phyloP scores from a whole-genome alignment of 2,113 vertebrate genomes.

The Cnemophilus loriae region DNA sequence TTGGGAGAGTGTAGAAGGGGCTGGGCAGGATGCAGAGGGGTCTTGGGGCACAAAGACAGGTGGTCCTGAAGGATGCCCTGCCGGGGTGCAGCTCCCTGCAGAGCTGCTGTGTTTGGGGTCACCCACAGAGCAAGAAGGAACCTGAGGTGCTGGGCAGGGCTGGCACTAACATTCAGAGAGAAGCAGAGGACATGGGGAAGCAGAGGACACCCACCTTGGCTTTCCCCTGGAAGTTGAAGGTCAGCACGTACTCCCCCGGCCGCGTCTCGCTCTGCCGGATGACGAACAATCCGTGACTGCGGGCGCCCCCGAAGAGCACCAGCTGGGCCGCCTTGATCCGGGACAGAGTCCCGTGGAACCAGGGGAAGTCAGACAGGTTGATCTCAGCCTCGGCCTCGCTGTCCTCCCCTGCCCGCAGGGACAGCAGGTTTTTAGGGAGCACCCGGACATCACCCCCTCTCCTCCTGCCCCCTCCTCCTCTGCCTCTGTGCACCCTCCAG shows the following conservation, averaged over 20 bases:
- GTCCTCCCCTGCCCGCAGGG: conserved; percentile 59
- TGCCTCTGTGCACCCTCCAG: background rate
- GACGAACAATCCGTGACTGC: conserved; percentile 93
- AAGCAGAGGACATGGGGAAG: background rate
- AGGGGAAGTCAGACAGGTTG: conserved; percentile 85
- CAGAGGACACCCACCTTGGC: conserved; percentile 82
- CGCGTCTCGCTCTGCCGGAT: conserved; percentile 95
- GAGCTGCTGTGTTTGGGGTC: background rate
- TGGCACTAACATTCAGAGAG: background rate
- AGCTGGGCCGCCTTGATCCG: conserved; percentile 91
- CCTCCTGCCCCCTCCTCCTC: background rate
- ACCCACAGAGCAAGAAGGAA: background rate
- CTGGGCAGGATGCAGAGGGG: background rate
- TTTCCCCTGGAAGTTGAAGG: conserved; percentile 99
- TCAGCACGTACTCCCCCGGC: conserved; percentile 93
- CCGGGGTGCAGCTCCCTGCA: rapidly evolving
- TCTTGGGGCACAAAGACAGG: background rate
- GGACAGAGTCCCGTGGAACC: conserved; percentile 95
- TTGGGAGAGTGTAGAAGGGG: background rate
- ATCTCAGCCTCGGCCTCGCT: conserved; percentile 59
- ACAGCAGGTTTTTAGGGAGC: background rate
- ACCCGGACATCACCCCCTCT: rapidly evolving
- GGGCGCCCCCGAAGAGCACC: conserved; percentile 86
- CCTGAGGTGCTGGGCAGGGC: background rate
- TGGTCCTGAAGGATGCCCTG: background rate